Evolutionary conservation across 2,888 invertebrate species (phyloP).

Genomic region (Acanthopleura granulata): DNA sequence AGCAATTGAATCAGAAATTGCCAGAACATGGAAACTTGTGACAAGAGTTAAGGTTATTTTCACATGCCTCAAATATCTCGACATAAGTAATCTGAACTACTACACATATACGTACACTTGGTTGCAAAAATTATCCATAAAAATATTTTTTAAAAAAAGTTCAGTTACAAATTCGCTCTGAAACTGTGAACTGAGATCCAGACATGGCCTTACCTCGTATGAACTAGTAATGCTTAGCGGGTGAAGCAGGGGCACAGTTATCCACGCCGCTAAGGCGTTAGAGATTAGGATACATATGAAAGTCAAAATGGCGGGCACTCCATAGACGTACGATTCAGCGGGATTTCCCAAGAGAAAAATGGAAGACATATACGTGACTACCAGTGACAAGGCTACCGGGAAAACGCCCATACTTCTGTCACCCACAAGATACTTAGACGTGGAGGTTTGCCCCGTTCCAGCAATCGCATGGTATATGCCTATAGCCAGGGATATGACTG

Average conservation of each 20-base stretch:
- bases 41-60: no score
- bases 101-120: no score
- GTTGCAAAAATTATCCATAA: no score
- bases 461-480: constrained; percentile 24
- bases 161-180: no score
- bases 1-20: no score
- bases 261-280: constrained; percentile 14
- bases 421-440: constrained; percentile 19
- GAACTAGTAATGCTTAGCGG: constrained; percentile 21
- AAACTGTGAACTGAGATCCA: no score
- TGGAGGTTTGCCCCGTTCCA: constrained; percentile 15
- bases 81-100: no score
- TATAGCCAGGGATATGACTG: constrained; percentile 19
- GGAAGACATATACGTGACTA: constrained; percentile 21
- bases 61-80: no score
- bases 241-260: constrained; percentile 22
- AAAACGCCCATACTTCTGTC: constrained; percentile 22
- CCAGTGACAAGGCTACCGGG: constrained; percentile 21
- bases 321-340: constrained; percentile 21
- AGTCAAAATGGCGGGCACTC: not conserved
- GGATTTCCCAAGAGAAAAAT: constrained; percentile 21
- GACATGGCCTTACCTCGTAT: constrained; percentile 21
- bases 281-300: constrained; percentile 13
- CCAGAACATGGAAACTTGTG: no score
- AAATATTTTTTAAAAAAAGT: no score